phyloP scores from a whole-genome alignment of 2,113 vertebrate genomes.

The Oenanthe melanoleuca region DNA sequence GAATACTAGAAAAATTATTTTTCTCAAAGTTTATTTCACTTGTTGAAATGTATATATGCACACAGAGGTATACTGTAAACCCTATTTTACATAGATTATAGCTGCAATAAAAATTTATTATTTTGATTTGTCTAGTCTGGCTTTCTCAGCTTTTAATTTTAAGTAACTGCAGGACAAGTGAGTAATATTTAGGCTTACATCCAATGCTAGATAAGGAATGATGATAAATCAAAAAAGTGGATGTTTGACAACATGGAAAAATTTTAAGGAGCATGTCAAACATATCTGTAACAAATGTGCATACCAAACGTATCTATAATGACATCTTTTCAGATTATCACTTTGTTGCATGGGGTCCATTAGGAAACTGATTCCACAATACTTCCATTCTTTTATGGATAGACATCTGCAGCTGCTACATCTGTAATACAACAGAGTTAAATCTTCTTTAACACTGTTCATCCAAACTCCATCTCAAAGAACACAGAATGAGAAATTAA shows the following conservation, averaged over 20 bases:
- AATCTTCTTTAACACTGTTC: background rate
- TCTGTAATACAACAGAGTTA: background rate
- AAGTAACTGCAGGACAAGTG: background rate
- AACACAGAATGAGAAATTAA: background rate
- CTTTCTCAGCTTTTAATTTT: background rate
- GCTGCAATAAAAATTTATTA: background rate
- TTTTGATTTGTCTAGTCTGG: background rate
- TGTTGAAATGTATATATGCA: background rate
- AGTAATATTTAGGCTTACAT: background rate
- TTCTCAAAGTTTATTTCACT: background rate
- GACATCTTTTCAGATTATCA: background rate
- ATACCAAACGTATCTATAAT: background rate
- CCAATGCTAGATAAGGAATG: background rate
- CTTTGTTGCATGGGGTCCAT: background rate
- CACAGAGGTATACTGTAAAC: rapidly evolving
- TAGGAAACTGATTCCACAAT: background rate
- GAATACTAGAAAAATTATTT: background rate
- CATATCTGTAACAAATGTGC: background rate
- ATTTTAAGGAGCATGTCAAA: background rate
- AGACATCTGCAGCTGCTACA: background rate
- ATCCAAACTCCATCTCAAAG: background rate
- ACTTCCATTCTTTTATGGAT: background rate
- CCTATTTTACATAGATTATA: background rate
- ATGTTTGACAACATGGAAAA: background rate
- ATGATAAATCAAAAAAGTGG: background rate